Base-by-base conservation (phyloP, 2,797 vertebrate genomes). In the Tiaroga cobitis region DNA sequence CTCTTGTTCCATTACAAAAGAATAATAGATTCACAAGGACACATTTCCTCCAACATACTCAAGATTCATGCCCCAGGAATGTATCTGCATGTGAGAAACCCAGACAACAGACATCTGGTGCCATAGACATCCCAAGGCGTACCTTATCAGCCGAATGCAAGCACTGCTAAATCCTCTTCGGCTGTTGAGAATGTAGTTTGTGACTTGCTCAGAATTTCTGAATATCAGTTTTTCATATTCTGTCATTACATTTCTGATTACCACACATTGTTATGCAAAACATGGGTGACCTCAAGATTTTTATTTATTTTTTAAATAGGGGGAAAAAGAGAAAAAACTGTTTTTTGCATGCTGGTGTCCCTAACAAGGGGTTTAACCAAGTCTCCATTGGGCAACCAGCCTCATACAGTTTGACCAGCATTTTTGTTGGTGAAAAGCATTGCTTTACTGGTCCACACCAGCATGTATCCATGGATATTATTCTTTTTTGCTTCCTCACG, bases 1-100 rank as follows among this genome's bases (percentile, higher is more conserved):
- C 70, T 72, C 85, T 86, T 77, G 84, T 84, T 89, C 82, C 34
- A 81, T 83, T 87, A 86, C 79, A 87, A 72, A 87, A 78, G 70
- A 80, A 73, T 85, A 78, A 81, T 84, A 84, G 70, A 72, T 75
- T 86, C 81, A 80, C 84, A 74, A 78, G 84, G 87, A 86, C 85
- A 84, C 51, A 63, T 79, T 89, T 89, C 84, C 83, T 86, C 82
- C 69, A 73, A 85, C 83, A 85, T 80, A 85, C 69, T 87, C 73
- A 79, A 82, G 85, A 86, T 89, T 65, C 87, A 82, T 79, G 84
- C 84, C 81, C 68, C 61, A 85, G 83, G 79, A 86, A 84, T 78
- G 49, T 74, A 74, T 86, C 79, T 70, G 65, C 37, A 74, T 24
- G 77, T 80, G 85, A 76, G 59, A 84, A 85, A 82, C 24, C 65